Base-by-base conservation (phyloP, 1,140 invertebrate species). In the Drosophila nigrodunni region DNA sequence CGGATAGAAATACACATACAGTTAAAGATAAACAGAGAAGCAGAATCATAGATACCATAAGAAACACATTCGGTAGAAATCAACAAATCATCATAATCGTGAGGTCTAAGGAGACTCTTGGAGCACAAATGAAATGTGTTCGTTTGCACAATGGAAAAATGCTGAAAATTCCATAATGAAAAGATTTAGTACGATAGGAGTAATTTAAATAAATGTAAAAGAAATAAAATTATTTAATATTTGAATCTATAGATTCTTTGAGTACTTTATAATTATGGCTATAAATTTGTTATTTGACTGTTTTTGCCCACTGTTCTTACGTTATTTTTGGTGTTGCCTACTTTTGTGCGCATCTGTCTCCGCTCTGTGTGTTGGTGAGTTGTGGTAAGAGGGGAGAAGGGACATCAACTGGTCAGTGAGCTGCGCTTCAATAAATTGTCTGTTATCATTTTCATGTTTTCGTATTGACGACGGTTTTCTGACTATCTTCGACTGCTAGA, bases 391-490 rank as follows among this genome's bases (percentile, higher is more conserved):
- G 44, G 39, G 39, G 37, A 8, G 25, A 43, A 50, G 62, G 50
- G n/a, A 47, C 25, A 46, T 37, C 41, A 61, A 74, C 58, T 64
- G 66, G 58, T n/a, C 58, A 59, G 10, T 44, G 55, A 65, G 58
- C 68, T 46, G 73, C 73, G 83, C 83, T 74, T 61, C 83, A 88
- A 89, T 89, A 89, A 89, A 89, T 89, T 89, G 85, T 90, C 81
- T 71, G 85, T 89, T 89, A 89, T 89, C 85, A 90, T 89, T 89
- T 89, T 85, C 80, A 81, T 90, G 80, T 90, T 90, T 80, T 70
- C 61, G 61, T 69, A 89, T 85, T 89, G 85, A 89, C 76, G 80
- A 81, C 75, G 85, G 83, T 82, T 67, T 41, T 30, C 59, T 30
- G 58, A 47, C 58, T 41, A 57, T 64, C 65, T 15, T 39, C 41